phyloP scores from a whole-genome alignment of 2,888 invertebrate species.

The Heliconius sara region DNA sequence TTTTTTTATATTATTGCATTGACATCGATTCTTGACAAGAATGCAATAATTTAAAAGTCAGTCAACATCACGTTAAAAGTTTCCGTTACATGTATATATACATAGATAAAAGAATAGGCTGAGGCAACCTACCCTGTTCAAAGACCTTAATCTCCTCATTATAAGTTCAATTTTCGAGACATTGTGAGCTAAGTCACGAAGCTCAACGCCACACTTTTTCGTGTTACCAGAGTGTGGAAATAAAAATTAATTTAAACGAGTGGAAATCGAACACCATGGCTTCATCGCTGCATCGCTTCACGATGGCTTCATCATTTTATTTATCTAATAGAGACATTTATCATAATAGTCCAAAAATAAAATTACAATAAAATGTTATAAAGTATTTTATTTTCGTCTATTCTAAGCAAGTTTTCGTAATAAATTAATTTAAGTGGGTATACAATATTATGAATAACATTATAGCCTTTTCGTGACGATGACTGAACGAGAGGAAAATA shows the following conservation, averaged over 20 bases:
- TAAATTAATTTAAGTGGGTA: conserved; percentile 8
- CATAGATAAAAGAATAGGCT: neutral
- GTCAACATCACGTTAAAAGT: no score
- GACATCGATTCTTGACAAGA: no score
- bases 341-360: neutral
- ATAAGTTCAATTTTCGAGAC: no score
- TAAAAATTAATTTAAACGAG: neutral
- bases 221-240: neutral
- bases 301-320: neutral
- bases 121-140: no score
- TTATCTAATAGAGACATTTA: neutral
- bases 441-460: conserved; percentile 8
- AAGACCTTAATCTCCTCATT: no score
- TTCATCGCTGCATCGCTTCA: no score
- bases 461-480: conserved; percentile 1
- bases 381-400: neutral
- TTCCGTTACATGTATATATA: no score
- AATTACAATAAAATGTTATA: neutral
- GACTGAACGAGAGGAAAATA: neutral
- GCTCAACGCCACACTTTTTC: neutral
- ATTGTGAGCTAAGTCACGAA: no score
- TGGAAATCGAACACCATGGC: neutral
- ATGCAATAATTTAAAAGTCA: no score
- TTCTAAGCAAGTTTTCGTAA: neutral
- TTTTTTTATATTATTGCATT: no score